phyloP scores from a whole-genome alignment of 2,113 vertebrate genomes.

The Tragelaphus buxtoni region DNA sequence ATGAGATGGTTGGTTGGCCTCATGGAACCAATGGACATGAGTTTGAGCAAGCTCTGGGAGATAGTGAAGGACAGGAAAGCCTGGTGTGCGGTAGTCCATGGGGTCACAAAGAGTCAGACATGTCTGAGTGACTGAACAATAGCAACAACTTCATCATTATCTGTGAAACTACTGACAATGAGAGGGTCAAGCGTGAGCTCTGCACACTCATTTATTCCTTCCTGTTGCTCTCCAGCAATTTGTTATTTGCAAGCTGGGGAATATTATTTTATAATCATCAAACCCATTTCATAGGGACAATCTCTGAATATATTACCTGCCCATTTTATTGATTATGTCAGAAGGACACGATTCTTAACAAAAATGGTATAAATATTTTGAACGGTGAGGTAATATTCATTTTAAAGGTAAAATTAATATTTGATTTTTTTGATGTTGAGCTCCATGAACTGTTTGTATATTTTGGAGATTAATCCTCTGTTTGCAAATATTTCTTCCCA shows the following conservation, averaged over 20 bases:
- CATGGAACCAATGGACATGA: background rate
- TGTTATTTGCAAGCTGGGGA: background rate
- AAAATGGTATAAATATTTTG: conserved; percentile 4
- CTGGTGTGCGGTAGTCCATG: background rate
- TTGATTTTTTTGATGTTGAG: background rate
- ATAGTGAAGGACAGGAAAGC: background rate
- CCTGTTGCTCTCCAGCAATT: background rate
- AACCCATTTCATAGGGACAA: background rate
- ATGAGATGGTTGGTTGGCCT: background rate
- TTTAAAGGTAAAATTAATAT: background rate
- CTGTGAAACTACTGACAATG: background rate
- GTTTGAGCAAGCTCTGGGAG: background rate
- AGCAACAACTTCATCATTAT: background rate
- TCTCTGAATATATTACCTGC: background rate
- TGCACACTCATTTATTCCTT: background rate
- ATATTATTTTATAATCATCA: background rate
- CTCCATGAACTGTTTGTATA: background rate
- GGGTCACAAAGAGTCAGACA: background rate
- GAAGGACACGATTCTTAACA: background rate
- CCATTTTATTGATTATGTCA: background rate
- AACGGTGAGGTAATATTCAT: background rate
- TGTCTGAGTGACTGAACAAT: background rate
- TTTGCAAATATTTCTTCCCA: background rate
- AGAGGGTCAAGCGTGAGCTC: background rate
- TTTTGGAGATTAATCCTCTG: background rate